Conservation (phyloP, 2,797 vertebrate species). For the Aplochiton taeniatus region DNA sequence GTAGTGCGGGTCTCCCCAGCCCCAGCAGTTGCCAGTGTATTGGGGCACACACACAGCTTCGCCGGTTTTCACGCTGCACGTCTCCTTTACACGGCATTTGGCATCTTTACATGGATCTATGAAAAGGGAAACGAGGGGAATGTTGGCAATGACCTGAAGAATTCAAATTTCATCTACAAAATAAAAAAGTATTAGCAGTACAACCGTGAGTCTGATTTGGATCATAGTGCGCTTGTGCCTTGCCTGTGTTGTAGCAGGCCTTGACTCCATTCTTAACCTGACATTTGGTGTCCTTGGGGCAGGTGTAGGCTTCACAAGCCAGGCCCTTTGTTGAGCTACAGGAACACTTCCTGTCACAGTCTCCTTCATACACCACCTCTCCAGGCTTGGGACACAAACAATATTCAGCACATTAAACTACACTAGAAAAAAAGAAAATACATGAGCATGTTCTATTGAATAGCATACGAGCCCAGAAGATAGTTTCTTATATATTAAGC, state of each 20-base stretch:
- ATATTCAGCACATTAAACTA: conserved; percentile 17
- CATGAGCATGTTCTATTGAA: no score
- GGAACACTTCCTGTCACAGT: conserved; percentile 66
- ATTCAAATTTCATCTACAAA: no score
- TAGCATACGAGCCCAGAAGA: no score
- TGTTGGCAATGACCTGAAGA: background rate
- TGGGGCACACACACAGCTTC: conserved; percentile 65
- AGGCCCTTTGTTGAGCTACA: conserved; percentile 60
- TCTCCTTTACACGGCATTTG: conserved; percentile 73
- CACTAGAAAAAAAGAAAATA: no score
- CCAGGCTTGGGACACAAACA: conserved; percentile 55
- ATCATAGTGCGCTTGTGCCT: conserved; percentile 18
- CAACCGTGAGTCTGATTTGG: no score
- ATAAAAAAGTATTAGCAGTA: no score
- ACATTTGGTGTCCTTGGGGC: conserved; percentile 61
- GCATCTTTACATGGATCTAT: conserved; percentile 72
- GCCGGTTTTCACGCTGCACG: conserved; percentile 57
- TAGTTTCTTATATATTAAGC: no score
- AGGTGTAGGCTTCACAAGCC: conserved; percentile 61
- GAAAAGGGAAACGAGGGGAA: conserved; percentile 1
- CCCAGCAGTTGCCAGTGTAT: conserved; percentile 73
- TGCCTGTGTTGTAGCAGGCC: conserved; percentile 65
- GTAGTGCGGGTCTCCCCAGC: conserved; percentile 85
- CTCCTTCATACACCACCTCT: conserved; percentile 57
- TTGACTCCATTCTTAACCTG: conserved; percentile 58